A percentile compares a stretch with the other conserved stretches of the same genome.
Evolutionary conservation across 2,113 vertebrate genomes (phyloP).

Genomic region (Rhodinocichla rosea): DNA sequence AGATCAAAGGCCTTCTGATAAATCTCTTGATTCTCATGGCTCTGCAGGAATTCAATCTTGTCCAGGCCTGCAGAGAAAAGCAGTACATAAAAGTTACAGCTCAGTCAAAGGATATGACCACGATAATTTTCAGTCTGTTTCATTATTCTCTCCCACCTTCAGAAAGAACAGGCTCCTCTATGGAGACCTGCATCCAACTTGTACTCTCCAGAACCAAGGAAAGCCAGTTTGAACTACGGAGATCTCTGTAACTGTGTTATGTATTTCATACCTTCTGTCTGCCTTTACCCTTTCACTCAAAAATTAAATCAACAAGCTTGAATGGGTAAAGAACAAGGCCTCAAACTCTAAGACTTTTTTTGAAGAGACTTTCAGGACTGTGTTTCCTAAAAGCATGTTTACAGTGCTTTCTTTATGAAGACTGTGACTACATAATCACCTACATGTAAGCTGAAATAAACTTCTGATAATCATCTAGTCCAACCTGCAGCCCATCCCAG

Average conservation of each 20-base stretch:
- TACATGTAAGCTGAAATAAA: background rate
- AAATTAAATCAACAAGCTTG: background rate
- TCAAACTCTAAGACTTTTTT: background rate
- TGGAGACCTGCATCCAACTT: background rate
- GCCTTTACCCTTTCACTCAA: background rate
- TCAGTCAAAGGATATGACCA: background rate
- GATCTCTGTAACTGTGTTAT: background rate
- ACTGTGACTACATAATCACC: background rate
- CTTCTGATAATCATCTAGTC: background rate
- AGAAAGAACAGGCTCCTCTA: background rate
- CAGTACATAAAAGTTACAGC: background rate
- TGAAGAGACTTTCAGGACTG: background rate
- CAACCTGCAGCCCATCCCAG: background rate
- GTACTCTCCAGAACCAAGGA: background rate
- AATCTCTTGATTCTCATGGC: slow-evolving; percentile 98
- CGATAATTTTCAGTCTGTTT: background rate
- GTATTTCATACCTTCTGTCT: background rate
- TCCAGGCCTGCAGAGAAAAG: slow-evolving; percentile 83
- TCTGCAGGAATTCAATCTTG: slow-evolving; percentile 97
- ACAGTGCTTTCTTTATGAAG: background rate
- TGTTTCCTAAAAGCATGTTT: background rate
- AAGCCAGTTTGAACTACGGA: background rate
- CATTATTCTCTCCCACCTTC: background rate
- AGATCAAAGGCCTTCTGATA: slow-evolving; percentile 98
- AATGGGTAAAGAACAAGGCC: background rate